phyloP scores from a whole-genome alignment of 2,888 invertebrate genomes.

The Aleiodes leptofemur region DNA sequence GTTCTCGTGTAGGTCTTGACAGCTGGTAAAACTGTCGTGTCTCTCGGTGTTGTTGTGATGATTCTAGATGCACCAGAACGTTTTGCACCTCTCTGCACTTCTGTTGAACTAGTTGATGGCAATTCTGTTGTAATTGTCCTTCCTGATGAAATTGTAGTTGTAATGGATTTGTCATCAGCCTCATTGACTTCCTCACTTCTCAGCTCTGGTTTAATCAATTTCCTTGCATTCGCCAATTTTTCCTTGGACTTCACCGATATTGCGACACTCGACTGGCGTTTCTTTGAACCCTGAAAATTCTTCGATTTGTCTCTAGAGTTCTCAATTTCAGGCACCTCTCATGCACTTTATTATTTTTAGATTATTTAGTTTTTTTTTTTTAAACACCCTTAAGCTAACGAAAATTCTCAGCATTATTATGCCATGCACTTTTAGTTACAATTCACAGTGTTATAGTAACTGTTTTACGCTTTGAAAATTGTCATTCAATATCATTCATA shows the following conservation, averaged over 20 bases:
- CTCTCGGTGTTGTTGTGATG: constrained; percentile 19
- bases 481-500: constrained; percentile 35
- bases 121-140: constrained; percentile 27
- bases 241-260: constrained; percentile 66
- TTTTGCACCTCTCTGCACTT: constrained; percentile 40
- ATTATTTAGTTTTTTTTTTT: constrained; percentile 7
- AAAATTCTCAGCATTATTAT: constrained; percentile 40
- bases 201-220: constrained; percentile 67
- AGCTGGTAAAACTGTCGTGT: constrained; percentile 40
- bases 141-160: constrained; percentile 12
- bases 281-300: constrained; percentile 70
- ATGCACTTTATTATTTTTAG: constrained; percentile 17
- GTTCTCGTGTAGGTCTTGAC: constrained; percentile 44
- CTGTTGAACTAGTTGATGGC: constrained; percentile 14
- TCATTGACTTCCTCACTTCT: constrained; percentile 59
- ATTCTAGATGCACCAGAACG: constrained; percentile 34
- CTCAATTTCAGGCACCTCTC: constrained; percentile 30
- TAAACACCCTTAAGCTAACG: constrained; percentile 30
- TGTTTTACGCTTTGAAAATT: constrained; percentile 28
- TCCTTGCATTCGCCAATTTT: constrained; percentile 70
- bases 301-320: constrained; percentile 53
- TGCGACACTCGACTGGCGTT: constrained; percentile 61
- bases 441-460: constrained; percentile 50
- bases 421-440: constrained; percentile 53
- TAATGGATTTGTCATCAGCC: neutral